Evolutionary conservation across 2,113 vertebrate species (phyloP), one percentile per base, ranked within the genome.

Genomic region (Epinephelus lanceolatus): DNA sequence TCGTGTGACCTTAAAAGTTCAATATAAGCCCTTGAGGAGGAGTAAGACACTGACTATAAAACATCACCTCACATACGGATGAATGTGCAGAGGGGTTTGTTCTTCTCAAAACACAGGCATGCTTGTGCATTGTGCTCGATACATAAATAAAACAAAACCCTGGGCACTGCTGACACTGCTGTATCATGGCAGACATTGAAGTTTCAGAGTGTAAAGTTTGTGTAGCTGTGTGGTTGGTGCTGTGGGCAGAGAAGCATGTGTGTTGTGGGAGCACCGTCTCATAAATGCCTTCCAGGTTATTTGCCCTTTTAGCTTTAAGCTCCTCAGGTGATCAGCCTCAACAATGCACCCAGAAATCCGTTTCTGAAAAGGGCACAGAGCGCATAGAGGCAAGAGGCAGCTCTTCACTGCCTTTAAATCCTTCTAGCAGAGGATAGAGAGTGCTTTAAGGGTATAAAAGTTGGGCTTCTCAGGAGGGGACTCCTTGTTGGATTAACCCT

Each of bases 221-320:
- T 75, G 57, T 53, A 63, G 60, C 40, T 83, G 57, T 70, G 78
- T 69, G 56, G 55, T 80, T 83, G 75, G 71, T 76, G 40, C 5
- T 53, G 60, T 11, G 27, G 73, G n/a, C 66, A 30, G 56, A 56
- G 68, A 33, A 13, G 40, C 25, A 63, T 23, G 57, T 73, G 57
- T 78, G 40, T 66, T 27, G n/a, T 30, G 68, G 61, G 63, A 86
- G 67, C 9, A 11, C 75, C 61, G 68, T 61, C 61, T 80, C 69
- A 78, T 86, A 75, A 89, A 90, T 80, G 80, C 79, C 89, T 69
- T 65, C 25, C n/a, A 60, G 66, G 45, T 69, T 86, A 78, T 90
- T 87, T 88, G 86, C 84, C 83, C 84, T 88, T 84, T 91, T 69
- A 84, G 80, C 88, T 85, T 33, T 62, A 52, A 82, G 61, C 80